phyloP scores from a whole-genome alignment of 2,113 vertebrate genomes.

The Shinisaurus crocodilurus region DNA sequence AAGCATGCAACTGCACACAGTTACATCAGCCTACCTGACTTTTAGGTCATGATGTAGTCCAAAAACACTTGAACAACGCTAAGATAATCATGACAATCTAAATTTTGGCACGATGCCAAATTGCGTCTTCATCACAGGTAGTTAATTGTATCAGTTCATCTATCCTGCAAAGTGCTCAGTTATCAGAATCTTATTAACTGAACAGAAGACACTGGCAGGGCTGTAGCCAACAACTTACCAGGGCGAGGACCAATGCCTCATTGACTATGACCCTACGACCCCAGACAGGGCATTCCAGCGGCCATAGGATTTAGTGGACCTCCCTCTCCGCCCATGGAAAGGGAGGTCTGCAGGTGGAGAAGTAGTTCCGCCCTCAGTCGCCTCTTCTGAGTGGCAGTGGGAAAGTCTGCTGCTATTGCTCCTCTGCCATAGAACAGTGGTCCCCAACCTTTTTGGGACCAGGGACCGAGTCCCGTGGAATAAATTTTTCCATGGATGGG shows the following conservation, averaged over 20 bases:
- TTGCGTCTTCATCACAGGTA: not conserved
- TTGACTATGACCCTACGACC: not conserved
- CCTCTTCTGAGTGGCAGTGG: not conserved
- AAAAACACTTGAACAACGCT: not conserved
- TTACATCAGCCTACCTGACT: not conserved
- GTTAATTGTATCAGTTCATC: not conserved
- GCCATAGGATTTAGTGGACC: not conserved
- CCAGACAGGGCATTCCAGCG: not conserved
- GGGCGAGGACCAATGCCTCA: not conserved
- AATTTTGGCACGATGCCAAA: not conserved
- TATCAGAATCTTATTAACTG: not conserved
- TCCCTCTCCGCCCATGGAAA: not conserved
- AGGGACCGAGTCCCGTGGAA: too few relatives aligned
- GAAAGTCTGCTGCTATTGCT: too few relatives aligned
- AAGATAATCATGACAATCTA: not conserved
- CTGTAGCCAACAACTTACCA: not conserved
- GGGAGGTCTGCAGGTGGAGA: not conserved
- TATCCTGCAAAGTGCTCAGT: not conserved
- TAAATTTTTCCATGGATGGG: too few relatives aligned
- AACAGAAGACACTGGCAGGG: not conserved
- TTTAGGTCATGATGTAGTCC: not conserved
- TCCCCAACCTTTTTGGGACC: too few relatives aligned
- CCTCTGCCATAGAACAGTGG: too few relatives aligned
- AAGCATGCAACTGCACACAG: not conserved
- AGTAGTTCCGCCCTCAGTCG: not conserved